Conservation (phyloP, 1,140 invertebrate species). For the Neuroterus valhalla region DNA sequence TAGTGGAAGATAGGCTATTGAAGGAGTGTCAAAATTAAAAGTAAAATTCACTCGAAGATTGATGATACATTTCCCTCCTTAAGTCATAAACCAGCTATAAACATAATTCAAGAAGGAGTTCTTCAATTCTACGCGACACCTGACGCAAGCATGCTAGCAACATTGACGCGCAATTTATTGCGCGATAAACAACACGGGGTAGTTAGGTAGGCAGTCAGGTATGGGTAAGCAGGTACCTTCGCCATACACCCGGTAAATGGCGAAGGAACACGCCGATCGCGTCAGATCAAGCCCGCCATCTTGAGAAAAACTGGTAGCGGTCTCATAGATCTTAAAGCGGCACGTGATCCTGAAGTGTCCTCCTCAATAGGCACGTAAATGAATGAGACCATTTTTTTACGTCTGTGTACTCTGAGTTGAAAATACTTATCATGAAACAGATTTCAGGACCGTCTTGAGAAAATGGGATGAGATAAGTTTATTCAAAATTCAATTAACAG, state of each 20-base stretch:
- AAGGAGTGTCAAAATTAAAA: conserved; percentile 5
- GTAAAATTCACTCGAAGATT: neutral
- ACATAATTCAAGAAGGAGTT: conserved; percentile 16
- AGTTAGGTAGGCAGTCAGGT: conserved; percentile 1
- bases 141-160: conserved; percentile 15
- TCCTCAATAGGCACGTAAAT: too few species aligned
- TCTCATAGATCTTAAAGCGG: too few species aligned
- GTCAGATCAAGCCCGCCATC: too few species aligned
- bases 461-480: too few species aligned
- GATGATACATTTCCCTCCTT: conserved; percentile 9
- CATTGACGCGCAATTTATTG: conserved; percentile 28
- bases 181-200: conserved; percentile 21
- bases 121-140: conserved; percentile 24
- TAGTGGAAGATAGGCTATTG: neutral
- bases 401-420: too few species aligned
- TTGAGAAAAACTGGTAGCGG: too few species aligned
- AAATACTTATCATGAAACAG: too few species aligned
- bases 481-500: too few species aligned
- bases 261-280: neutral
- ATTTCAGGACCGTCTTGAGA: too few species aligned
- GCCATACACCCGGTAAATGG: neutral
- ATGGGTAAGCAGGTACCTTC: conserved; percentile 1
- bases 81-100: neutral
- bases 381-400: too few species aligned
- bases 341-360: too few species aligned